A percentile compares a stretch with the other conserved stretches of the same genome.
Conservation (phyloP, 2,113 vertebrate genomes). For the Pangasianodon gigas region DNA sequence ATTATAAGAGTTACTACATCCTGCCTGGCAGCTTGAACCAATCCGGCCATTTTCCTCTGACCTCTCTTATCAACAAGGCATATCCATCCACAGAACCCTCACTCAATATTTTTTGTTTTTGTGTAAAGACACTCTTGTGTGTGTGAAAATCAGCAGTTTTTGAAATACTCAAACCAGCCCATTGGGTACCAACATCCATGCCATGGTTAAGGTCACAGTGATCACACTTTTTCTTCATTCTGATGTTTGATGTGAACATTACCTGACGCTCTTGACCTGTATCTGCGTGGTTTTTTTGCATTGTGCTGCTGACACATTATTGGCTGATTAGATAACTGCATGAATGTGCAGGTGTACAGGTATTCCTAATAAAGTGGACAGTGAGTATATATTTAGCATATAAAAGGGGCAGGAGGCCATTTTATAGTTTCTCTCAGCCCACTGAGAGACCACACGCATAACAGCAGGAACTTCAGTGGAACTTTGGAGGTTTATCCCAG, state of each 20-base stretch:
- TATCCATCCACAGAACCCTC: not conserved
- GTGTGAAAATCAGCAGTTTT: not conserved
- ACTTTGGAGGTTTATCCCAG: not conserved
- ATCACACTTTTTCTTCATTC: not conserved
- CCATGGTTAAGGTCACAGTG: not conserved
- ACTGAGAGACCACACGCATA: slow-evolving; percentile 4
- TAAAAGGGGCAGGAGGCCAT: not conserved
- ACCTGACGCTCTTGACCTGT: not conserved
- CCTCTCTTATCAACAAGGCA: not conserved
- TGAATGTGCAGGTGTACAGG: not conserved
- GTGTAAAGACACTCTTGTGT: not conserved
- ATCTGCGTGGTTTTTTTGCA: not conserved
- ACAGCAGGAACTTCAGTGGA: slow-evolving; percentile 3
- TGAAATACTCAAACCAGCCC: not conserved
- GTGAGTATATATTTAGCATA: not conserved
- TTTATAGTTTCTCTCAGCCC: not conserved
- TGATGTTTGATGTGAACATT: not conserved
- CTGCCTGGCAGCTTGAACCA: not conserved
- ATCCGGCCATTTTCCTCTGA: not conserved
- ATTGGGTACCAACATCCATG: not conserved
- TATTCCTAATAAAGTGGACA: not conserved
- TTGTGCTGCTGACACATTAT: not conserved
- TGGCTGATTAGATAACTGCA: not conserved
- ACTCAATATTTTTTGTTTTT: not conserved
- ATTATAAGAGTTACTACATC: not conserved